A percentile compares a stretch with the other conserved stretches of the same genome.
Evolutionary conservation across 2,113 vertebrate genomes (phyloP).

Genomic region (Opisthocomus hoazin): DNA sequence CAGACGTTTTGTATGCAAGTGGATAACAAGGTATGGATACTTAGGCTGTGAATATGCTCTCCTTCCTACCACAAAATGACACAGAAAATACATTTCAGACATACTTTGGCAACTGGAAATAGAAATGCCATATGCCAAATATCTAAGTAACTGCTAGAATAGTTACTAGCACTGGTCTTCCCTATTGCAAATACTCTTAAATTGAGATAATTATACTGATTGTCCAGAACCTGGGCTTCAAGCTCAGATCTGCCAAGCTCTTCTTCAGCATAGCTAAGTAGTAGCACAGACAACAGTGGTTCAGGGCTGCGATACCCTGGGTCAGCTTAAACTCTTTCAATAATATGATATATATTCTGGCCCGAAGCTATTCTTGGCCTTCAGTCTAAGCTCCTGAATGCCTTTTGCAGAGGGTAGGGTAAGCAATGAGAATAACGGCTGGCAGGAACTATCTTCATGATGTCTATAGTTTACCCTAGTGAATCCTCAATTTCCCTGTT

Average conservation of each 20-base stretch:
- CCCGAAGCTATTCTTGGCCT: not conserved
- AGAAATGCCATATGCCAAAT: not conserved
- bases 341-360: not conserved
- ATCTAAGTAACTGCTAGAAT: not conserved
- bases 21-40: not conserved
- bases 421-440: not conserved
- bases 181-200: not conserved
- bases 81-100: slow-evolving; percentile 9
- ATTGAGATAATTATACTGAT: not conserved
- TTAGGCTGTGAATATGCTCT: not conserved
- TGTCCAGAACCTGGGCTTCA: not conserved
- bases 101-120: not conserved
- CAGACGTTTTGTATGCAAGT: not conserved
- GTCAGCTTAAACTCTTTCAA: not conserved
- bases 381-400: not conserved
- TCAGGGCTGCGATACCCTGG: not conserved
- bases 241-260: not conserved
- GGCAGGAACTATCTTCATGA: not conserved
- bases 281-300: not conserved
- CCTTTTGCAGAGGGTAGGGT: not conserved
- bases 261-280: not conserved
- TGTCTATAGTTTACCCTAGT: not conserved
- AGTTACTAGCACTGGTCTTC: not conserved
- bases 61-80: slow-evolving; percentile 10
- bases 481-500: not conserved